Evolutionary conservation across 2,888 invertebrate genomes (phyloP).

Genomic region (Mayetiola destructor): DNA sequence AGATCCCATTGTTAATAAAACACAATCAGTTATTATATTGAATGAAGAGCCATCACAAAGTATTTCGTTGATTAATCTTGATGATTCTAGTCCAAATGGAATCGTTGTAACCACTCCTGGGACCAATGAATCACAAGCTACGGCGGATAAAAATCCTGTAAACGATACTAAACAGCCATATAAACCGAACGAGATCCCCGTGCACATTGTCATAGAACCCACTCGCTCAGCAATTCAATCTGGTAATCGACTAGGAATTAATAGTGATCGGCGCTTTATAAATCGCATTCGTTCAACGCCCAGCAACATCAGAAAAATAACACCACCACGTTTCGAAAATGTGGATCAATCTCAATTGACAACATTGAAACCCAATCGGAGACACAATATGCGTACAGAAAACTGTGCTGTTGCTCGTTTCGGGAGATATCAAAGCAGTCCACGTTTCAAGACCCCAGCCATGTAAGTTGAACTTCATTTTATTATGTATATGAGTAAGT

Average conservation of each 20-base stretch:
- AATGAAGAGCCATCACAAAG: neutral
- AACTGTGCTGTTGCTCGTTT: too few relatives aligned
- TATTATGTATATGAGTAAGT: too few relatives aligned
- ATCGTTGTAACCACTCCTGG: neutral
- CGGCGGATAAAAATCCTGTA: neutral
- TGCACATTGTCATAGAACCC: constrained; percentile 16
- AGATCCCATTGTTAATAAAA: constrained; percentile 5
- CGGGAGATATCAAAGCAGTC: too few relatives aligned
- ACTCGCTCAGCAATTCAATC: neutral
- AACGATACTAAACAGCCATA: neutral
- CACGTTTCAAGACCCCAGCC: too few relatives aligned
- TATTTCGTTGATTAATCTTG: neutral
- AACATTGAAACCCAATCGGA: too few relatives aligned
- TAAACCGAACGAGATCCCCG: constrained; percentile 16
- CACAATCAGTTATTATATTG: neutral
- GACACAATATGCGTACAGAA: too few relatives aligned
- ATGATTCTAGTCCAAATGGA: neutral
- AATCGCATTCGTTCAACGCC: neutral
- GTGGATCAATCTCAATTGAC: neutral
- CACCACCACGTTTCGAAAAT: neutral
- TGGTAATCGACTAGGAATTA: neutral
- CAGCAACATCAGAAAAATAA: neutral
- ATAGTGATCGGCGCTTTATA: neutral
- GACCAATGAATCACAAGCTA: neutral
- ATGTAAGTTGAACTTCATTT: too few relatives aligned